A percentile compares a stretch with the other conserved stretches of the same genome.
These are phyloP conservation scores for Polydrusus tereticollis DNA, from an alignment of 2,888 invertebrate species.

Conservation along the genomic window DNA sequence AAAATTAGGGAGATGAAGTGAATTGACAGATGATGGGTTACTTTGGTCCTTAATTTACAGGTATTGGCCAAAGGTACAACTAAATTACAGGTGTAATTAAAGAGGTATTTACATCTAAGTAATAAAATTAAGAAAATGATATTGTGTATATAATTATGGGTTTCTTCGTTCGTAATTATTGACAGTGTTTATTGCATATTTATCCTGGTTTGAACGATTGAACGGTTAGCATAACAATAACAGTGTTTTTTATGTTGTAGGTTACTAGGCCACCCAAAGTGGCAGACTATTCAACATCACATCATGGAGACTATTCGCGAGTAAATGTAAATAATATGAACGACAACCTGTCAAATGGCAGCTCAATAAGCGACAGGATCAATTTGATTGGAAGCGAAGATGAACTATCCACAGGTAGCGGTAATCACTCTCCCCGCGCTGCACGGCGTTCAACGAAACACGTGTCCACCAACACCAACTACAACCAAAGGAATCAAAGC, in stretches of 20 bases:
- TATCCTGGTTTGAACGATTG: no score
- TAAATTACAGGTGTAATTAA: no score
- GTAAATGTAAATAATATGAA: conserved; percentile 62
- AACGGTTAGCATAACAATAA: neutral
- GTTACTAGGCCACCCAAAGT: conserved; percentile 63
- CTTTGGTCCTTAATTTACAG: no score
- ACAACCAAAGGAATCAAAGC: conserved; percentile 71
- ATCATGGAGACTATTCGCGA: conserved; percentile 38
- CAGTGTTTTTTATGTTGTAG: conserved; percentile 5
- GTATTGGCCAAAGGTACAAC: no score
- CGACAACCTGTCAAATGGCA: conserved; percentile 70
- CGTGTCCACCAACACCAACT: conserved; percentile 57
- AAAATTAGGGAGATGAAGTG: no score
- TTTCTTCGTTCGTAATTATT: no score
- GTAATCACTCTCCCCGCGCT: conserved; percentile 70
- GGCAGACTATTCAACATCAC: conserved; percentile 38
- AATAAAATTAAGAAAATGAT: no score
- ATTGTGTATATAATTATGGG: no score
- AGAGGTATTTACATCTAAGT: no score
- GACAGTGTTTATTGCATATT: no score
- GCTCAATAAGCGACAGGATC: conserved; percentile 68
- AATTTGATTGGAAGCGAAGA: conserved; percentile 69
- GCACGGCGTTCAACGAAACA: conserved; percentile 67
- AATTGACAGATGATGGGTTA: no score
- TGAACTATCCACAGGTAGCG: conserved; percentile 71